Base-by-base conservation (phyloP, 2,888 invertebrate species). In the Deroplatys truncata region DNA sequence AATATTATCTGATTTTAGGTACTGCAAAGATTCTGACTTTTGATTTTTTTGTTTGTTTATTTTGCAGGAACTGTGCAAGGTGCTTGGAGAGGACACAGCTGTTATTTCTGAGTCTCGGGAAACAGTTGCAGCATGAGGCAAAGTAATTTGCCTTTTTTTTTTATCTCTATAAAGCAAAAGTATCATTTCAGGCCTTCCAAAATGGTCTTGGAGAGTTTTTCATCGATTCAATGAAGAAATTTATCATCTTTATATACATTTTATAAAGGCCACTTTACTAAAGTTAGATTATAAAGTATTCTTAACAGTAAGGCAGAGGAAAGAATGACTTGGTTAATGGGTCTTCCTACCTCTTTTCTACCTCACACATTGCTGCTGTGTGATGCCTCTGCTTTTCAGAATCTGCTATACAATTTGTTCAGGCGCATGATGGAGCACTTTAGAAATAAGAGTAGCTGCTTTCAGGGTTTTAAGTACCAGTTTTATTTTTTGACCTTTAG, bases 1-100 rank as follows among this genome's bases (percentile, higher is more conserved):
- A 13, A 43, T 43, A 43, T 13, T 43, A 43, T 7, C 13, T 43
- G 43, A 13, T 43, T 13, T 13, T 43, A 43, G 13, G 7, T 2
- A 43, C 43, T 43, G 43, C 43, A 43, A 43, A 43, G 82, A 29
- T 82, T 20, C 28, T 16, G 25, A 8, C 28, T 29, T 15, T 86
- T 43, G 72, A 86, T 88, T 90, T 84, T 86, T n/a, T 8, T n/a
- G n/a, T n/a, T n/a, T n/a, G n/a, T n/a, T n/a, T n/a, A n/a, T n/a
- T n/a, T 91, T 91, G 20, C 90, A 91, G 91, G 91, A 91, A 88
- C 90, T 91, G 28, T 91, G 91, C 88, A 90, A 90, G 56, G 91
- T 91, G 35, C 88, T 91, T 89, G 91, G 91, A 28, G 91, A 91
- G 20, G 87, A 87, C 25, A 20, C 83, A 16, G n/a, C 83, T 82